Evolutionary conservation across 2,113 vertebrate genomes (phyloP).

Genomic region (Balaeniceps rex): DNA sequence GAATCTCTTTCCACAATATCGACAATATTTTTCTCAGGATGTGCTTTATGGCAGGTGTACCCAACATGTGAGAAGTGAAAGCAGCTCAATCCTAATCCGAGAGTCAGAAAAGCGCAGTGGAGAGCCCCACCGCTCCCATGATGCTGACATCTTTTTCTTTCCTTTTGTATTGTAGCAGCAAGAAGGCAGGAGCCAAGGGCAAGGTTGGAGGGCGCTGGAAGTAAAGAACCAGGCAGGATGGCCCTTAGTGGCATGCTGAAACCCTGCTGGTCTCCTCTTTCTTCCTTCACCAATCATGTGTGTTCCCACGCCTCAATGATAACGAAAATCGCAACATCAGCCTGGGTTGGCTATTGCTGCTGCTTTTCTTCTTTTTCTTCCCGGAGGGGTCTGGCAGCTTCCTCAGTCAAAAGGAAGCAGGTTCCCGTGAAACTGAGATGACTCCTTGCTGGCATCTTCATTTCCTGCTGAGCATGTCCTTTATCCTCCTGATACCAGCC

Average conservation of each 20-base stretch:
- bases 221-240: conserved; percentile 69
- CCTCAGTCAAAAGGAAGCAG: conserved; percentile 37
- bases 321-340: conserved; percentile 4
- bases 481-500: background rate
- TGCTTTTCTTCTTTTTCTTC: conserved; percentile 10
- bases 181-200: conserved; percentile 88
- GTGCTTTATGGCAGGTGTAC: background rate
- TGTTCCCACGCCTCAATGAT: background rate
- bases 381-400: conserved; percentile 21
- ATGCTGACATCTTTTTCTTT: background rate
- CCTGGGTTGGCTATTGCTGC: conserved; percentile 44
- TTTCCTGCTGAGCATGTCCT: conserved; percentile 32
- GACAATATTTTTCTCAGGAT: background rate
- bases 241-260: background rate
- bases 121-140: background rate
- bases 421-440: background rate
- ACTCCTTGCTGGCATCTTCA: conserved; percentile 50
- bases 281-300: background rate
- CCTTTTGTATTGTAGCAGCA: conserved; percentile 83
- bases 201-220: conserved; percentile 92
- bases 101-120: background rate
- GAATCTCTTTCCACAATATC: background rate
- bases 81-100: background rate
- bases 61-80: background rate
- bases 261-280: conserved; percentile 1